A percentile compares a stretch with the other conserved stretches of the same genome.
Conservation (phyloP, 2,113 vertebrate genomes). For the Pangasianodon gigas region DNA sequence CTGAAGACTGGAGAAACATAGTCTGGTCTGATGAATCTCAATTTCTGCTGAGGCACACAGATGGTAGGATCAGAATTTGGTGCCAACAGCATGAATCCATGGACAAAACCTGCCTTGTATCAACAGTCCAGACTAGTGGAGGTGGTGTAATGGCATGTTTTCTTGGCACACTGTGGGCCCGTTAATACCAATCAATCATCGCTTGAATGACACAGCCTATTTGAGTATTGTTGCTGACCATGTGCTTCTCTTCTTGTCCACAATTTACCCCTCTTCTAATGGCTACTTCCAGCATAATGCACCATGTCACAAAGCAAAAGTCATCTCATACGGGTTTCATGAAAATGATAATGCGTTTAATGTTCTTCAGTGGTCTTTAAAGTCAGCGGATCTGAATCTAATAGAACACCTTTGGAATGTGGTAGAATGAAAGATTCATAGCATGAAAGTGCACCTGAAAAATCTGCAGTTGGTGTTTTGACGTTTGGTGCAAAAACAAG, state of each 20-base stretch:
- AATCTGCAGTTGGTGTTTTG: too few relatives aligned
- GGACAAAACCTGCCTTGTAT: too few relatives aligned
- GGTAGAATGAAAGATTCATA: neutral
- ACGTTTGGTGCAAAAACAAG: neutral
- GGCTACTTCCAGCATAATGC: neutral
- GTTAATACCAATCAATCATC: neutral
- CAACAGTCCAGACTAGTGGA: too few relatives aligned
- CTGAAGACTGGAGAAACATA: too few relatives aligned
- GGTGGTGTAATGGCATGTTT: too few relatives aligned
- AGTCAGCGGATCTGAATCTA: neutral
- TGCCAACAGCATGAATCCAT: too few relatives aligned
- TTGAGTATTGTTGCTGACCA: neutral
- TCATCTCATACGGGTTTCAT: neutral
- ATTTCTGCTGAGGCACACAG: too few relatives aligned
- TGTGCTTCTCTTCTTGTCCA: neutral
- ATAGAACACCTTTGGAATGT: neutral
- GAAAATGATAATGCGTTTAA: neutral
- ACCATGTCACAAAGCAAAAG: neutral
- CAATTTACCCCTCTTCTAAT: neutral
- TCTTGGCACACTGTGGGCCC: too few relatives aligned
- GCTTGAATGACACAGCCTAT: neutral
- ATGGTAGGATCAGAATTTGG: too few relatives aligned
- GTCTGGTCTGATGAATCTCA: too few relatives aligned
- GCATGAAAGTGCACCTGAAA: neutral
- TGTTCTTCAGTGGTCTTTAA: neutral